Evolutionary conservation across 2,113 vertebrate species (phyloP), one percentile per base, ranked within the genome.

Genomic region (Mungos mungo): DNA sequence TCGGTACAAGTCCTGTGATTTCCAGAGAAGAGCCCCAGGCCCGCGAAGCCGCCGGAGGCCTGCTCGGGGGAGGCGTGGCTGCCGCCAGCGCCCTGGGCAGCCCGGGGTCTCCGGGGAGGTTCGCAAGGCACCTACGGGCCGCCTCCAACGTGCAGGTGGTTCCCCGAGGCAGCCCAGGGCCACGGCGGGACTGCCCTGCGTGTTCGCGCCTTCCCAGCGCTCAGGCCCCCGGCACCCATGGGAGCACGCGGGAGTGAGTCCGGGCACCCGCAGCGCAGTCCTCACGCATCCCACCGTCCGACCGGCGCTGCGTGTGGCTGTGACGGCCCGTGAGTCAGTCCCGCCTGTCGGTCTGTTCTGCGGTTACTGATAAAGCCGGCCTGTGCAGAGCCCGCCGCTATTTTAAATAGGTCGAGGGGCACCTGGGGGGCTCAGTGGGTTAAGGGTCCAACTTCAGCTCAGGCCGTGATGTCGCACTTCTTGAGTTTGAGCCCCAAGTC

Each of bases 1-100:
- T 0, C 4, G 0, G 31, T 0, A 0, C 4, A 2, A 10, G n/a
- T 0, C 33, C 82, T 2, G 1, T 1, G 16, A 69, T 19, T 21
- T 38, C 63, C 12, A 5, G 10, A 2, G 3, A 4, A 3, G 23
- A 13, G 38, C 3, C 0, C 13, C 9, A 3, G 3, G 83, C 35
- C 33, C 0, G 15, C 0, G 0, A 23, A 15, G 15, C 8, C 80
- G 12, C 2, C 3, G 5, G 3, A 31, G 65, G 21, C 2, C 80
- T 29, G 45, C 35, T 33, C 31, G 2, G 3, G 65, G 31, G 50
- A 13, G 38, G 41, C 29, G 12, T 41, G 18, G 23, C 14, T 35
- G 69, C n/a, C 0, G 10, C 6, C 3, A 2, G 18, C 15, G n/a
- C 41, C 16, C 0, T 0, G 12, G 50, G 41, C 10, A 33, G 5